Evolutionary conservation across 2,888 invertebrate genomes (phyloP).

Genomic region (Lottia gigantea): DNA sequence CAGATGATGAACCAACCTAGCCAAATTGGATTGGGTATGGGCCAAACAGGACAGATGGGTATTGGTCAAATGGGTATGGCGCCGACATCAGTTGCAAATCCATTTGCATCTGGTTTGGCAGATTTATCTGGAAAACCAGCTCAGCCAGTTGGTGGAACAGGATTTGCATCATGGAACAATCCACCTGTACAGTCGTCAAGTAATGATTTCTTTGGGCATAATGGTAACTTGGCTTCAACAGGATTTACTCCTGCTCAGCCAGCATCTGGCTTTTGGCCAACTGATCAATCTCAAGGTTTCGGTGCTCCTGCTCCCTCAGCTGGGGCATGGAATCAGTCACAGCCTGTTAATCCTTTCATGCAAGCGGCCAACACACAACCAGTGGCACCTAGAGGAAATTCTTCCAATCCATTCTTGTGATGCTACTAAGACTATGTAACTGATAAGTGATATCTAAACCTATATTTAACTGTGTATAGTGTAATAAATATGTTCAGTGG

Average conservation of each 20-base stretch:
- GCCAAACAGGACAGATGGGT: background rate
- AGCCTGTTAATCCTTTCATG: slow-evolving; percentile 57
- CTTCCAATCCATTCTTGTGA: slow-evolving; percentile 63
- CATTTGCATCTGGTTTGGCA: background rate
- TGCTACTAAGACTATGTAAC: slow-evolving; percentile 20
- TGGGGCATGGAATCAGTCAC: slow-evolving; percentile 12
- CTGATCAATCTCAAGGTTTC: background rate
- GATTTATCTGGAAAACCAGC: background rate
- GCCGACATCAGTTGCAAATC: background rate
- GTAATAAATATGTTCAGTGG: no score
- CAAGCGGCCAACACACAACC: slow-evolving; percentile 52
- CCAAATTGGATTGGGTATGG: no score
- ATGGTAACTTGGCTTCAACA: background rate
- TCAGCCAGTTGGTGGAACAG: background rate
- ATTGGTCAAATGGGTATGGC: no score
- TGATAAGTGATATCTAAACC: no score
- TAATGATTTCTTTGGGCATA: background rate
- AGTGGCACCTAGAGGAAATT: slow-evolving; percentile 51
- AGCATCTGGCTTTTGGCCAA: background rate
- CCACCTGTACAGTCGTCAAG: no score
- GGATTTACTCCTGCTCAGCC: background rate
- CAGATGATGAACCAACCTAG: no score
- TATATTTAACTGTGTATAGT: no score
- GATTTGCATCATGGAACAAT: background rate
- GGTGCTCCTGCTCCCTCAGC: background rate